Evolutionary conservation across 2,888 invertebrate species (phyloP), one percentile per base, ranked within the genome.

Genomic region (Meghimatium bilineatum): DNA sequence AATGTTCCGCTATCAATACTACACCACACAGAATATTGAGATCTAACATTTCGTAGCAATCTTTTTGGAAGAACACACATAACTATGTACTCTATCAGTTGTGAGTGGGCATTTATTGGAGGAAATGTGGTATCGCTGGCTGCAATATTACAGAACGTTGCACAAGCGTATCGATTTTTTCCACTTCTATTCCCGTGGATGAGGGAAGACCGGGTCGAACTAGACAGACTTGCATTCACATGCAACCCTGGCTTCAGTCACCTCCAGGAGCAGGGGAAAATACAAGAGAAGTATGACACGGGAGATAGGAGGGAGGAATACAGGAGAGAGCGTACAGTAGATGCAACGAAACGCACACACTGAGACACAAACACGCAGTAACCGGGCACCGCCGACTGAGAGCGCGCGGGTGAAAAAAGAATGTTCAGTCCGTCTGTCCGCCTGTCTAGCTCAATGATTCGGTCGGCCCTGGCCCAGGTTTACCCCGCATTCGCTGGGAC

Each of bases 121-220:
- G 0, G 17, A 66, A 66, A n/a, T 1, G 36, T 20, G 78, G 6
- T 38, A 12, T 44, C 78, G 38, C 20, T 38, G 78, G 63, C 60
- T 78, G 78, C 63, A 66, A 56, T 36, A 63, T 60, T 63, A 52
- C 29, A 63, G 44, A 78, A 78, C 38, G 44, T 44, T 44, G 44
- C 44, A 74, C 72, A 74, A 74, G 72, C 44, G 72, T 74, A 49
- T 49, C n/a, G 44, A 49, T 49, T 74, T 74, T 74, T 74, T 74
- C 71, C 38, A 38, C 71, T 72, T 72, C 71, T 72, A 72, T 38
- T 72, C 72, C 36, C 49, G 3, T 6, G 72, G 49, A 17, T 49
- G 49, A 49, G 72, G 72, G 72, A 49, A 49, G 72, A 44, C 49
- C 49, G 17, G 72, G 72, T 44, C 72, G 72, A 74, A 74, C 26